phyloP scores from a whole-genome alignment of 2,113 vertebrate genomes.

The Caranx melampygus region DNA sequence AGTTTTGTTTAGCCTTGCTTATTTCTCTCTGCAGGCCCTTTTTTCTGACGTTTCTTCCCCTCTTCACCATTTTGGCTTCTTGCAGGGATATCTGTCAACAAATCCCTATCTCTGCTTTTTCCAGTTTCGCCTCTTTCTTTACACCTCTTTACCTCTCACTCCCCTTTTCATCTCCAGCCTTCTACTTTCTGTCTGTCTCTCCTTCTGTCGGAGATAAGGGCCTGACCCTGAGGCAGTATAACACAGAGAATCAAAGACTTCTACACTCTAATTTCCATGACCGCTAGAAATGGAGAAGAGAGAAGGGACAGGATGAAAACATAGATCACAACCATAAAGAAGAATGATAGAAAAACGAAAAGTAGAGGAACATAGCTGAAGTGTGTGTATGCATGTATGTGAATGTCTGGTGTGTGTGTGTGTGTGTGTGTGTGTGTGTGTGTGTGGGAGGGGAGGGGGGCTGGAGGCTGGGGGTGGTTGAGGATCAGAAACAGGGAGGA shows the following conservation, averaged over 20 bases:
- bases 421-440: too few species aligned
- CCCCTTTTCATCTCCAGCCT: not conserved
- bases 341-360: not conserved
- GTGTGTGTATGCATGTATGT: constrained; percentile 28
- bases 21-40: constrained; percentile 64
- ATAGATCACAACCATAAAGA: constrained; percentile 60
- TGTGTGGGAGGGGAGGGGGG: constrained; percentile 24
- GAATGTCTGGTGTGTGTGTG: constrained; percentile 24
- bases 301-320: constrained; percentile 48
- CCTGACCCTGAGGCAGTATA: constrained; percentile 65
- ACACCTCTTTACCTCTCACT: not conserved
- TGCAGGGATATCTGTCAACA: not conserved
- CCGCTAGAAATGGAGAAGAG: constrained; percentile 49
- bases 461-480: constrained; percentile 13
- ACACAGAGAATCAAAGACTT: constrained; percentile 70
- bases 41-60: constrained; percentile 77
- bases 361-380: constrained; percentile 2
- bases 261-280: constrained; percentile 68
- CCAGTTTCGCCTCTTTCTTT: not conserved
- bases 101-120: constrained; percentile 9
- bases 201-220: constrained; percentile 40
- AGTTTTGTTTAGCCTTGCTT: constrained; percentile 28
- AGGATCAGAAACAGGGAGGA: constrained; percentile 29
- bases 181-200: constrained; percentile 11
- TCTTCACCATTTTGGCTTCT: constrained; percentile 7